Conservation (phyloP, 2,888 invertebrate species). For the Folsomia candida region DNA sequence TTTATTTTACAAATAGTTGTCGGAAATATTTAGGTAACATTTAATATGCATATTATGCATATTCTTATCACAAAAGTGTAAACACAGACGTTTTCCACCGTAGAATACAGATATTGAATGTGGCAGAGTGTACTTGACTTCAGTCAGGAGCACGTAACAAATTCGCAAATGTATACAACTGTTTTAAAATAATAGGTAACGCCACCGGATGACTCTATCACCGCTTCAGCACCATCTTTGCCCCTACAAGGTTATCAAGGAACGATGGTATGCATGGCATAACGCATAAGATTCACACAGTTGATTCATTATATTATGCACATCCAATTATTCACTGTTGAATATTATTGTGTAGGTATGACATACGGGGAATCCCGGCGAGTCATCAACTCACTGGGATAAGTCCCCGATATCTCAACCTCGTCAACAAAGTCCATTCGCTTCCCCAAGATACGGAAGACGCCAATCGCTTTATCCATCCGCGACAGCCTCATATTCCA, state of each 20-base stretch:
- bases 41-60: too few relatives aligned
- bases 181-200: too few relatives aligned
- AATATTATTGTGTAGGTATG: too few relatives aligned
- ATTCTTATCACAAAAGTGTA: too few relatives aligned
- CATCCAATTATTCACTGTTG: background rate
- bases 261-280: constrained; percentile 93
- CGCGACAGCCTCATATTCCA: constrained; percentile 30
- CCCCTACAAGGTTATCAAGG: constrained; percentile 69
- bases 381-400: background rate
- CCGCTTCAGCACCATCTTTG: constrained; percentile 43
- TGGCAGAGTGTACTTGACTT: constrained; percentile 56
- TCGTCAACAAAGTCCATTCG: constrained; percentile 24
- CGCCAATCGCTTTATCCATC: constrained; percentile 35
- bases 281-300: constrained; percentile 36
- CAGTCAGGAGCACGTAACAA: too few relatives aligned
- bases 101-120: background rate
- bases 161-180: too few relatives aligned
- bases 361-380: too few relatives aligned
- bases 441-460: constrained; percentile 29
- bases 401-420: constrained; percentile 16
- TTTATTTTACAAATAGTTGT: too few relatives aligned
- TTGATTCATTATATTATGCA: background rate
- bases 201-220: constrained; percentile 63
- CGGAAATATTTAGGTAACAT: too few relatives aligned
- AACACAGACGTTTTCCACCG: too few relatives aligned